Base-by-base conservation (phyloP, 2,797 vertebrate species). In the Sebastes alutus region DNA sequence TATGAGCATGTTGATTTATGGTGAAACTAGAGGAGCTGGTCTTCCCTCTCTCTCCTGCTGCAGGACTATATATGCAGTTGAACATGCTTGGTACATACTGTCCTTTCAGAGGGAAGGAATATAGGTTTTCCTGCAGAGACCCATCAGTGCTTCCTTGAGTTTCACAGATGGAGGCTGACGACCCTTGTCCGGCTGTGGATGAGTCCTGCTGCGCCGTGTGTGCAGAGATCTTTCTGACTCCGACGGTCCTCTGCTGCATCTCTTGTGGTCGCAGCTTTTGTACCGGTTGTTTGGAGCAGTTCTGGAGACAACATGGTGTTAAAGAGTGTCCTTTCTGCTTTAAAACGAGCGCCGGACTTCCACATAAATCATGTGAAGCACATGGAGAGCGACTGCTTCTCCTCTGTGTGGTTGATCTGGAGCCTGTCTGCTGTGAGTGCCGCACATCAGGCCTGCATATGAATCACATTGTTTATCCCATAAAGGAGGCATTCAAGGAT, bases 311-410 rank as follows among this genome's bases (percentile, higher is more conserved):
- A n/a, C 68, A 82, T 62, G 84, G 77, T 13, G 66, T 38, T 33
- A 77, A 82, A 75, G 85, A 84, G 12, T 90, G 90, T 74, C 86
- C 78, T n/a, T 33, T 89, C n/a, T 92, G 88, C 80, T 78, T 78
- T 46, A 60, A 84, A 55, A 33, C 72, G 42, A 72, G 16, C 29
- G 32, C 60, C 20, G 20, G 62, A 71, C 72, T 85, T 81, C 81
- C 71, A n/a, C 20, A 16, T 23, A 79, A 69, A 70, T 72, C 62
- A 14, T 93, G 83, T 66, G 13, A 65, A 32, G 60, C 82, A 25
- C 90, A 92, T n/a, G 70, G 80, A 12, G 38, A 82, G 55, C 83
- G 35, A 22, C 65, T 89, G 66, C 72, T 18, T 18, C 85, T 88
- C 6, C 80, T 92, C 68, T 90, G 88, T 62, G 42, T 79, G 0